Evolutionary conservation across 2,797 vertebrate species (phyloP).

Genomic region (Linurgus olivaceus): DNA sequence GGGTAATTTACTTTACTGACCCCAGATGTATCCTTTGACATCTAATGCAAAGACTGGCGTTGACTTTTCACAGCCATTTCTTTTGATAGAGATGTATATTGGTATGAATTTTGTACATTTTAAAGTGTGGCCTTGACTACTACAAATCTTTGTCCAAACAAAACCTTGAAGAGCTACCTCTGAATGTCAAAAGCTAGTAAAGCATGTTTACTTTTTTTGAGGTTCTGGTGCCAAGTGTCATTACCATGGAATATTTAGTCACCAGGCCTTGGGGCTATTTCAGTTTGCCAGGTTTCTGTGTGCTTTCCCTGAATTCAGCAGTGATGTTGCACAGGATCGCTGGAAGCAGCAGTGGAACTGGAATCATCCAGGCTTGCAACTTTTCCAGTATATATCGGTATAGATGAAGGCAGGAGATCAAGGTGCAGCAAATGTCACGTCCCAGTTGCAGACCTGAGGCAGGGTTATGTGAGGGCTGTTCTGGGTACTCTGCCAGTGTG

Average conservation of each 20-base stretch:
- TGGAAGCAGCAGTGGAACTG: background rate
- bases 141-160: background rate
- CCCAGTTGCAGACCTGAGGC: rapidly evolving
- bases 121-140: background rate
- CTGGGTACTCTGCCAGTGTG: background rate
- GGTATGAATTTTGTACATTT: background rate
- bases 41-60: background rate
- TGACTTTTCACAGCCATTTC: background rate
- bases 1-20: background rate
- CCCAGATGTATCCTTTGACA: background rate
- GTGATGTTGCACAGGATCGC: rapidly evolving
- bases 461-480: background rate
- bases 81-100: background rate
- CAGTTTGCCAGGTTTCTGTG: background rate
- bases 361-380: rapidly evolving
- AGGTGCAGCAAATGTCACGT: background rate
- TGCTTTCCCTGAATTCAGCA: background rate
- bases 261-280: background rate
- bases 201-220: background rate
- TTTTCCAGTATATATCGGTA: rapidly evolving
- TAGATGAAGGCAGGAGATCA: background rate
- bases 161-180: background rate
- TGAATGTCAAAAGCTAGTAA: background rate
- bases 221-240: background rate
- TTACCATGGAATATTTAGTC: background rate